Conservation (phyloP, 1,140 invertebrate species). For the Apis cerana region DNA sequence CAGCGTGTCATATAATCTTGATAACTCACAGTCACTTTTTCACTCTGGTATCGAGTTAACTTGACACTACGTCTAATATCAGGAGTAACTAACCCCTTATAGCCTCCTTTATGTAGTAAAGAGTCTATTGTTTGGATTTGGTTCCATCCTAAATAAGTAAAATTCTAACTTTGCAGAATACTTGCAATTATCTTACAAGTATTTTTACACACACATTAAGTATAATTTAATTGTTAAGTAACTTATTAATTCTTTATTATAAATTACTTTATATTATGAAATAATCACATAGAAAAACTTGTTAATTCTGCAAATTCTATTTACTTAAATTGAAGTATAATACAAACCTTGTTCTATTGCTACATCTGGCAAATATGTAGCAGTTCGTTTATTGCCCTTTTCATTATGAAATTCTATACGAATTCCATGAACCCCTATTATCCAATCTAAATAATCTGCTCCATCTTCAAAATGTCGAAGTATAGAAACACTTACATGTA, state of each 20-base stretch:
- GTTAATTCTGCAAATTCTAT: neutral
- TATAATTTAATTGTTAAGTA: neutral
- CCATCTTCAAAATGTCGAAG: conserved; percentile 98
- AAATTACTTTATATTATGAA: neutral
- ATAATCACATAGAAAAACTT: neutral
- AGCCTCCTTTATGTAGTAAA: conserved; percentile 98
- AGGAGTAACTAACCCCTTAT: conserved; percentile 94
- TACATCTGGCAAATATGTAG: conserved; percentile 99
- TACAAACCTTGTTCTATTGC: conserved; percentile 96
- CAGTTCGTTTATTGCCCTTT: conserved; percentile 96
- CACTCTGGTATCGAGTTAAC: conserved; percentile 96
- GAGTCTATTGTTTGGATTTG: conserved; percentile 99
- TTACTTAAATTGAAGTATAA: neutral
- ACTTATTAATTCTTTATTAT: neutral
- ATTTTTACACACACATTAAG: neutral
- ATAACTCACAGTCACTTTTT: conserved; percentile 92
- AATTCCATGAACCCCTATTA: conserved; percentile 98
- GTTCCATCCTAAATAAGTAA: conserved; percentile 90
- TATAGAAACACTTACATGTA: conserved; percentile 98
- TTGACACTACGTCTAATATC: conserved; percentile 94
- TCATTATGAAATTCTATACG: conserved; percentile 98
- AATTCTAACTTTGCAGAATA: neutral
- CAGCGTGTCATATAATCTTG: conserved; percentile 89
- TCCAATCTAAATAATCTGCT: conserved; percentile 97
- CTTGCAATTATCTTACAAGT: neutral